Percentiles rank a stretch among this genome's conserved stretches.
Evolutionary conservation across 2,113 vertebrate species (phyloP).

Genomic region (Empidonax traillii): DNA sequence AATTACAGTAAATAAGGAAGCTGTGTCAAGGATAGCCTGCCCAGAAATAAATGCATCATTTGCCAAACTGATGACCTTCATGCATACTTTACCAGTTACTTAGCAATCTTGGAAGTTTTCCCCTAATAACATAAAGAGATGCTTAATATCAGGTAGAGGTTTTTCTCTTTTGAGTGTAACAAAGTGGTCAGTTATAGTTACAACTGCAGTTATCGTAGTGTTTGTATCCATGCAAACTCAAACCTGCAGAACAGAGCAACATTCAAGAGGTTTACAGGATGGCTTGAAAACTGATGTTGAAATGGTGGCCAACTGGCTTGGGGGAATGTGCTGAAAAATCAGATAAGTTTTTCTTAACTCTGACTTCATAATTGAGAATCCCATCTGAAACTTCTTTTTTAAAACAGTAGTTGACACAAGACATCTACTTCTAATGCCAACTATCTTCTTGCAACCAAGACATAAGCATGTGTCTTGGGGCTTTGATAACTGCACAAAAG

Average conservation of each 20-base stretch:
- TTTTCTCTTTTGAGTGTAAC: background rate
- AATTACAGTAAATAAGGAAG: constrained; percentile 18
- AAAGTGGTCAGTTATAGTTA: background rate
- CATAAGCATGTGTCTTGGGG: background rate
- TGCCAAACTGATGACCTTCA: background rate
- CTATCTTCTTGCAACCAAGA: background rate
- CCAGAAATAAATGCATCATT: background rate
- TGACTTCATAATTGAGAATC: background rate
- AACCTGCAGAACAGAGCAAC: background rate
- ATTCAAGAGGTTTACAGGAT: background rate
- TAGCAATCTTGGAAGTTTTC: background rate
- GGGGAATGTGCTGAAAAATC: background rate
- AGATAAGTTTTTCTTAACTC: background rate
- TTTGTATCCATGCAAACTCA: background rate
- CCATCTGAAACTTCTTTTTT: background rate
- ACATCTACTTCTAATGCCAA: background rate
- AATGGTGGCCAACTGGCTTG: background rate
- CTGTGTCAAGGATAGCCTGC: background rate
- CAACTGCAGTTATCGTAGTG: background rate
- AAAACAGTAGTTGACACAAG: background rate
- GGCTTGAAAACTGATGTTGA: background rate
- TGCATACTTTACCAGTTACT: background rate
- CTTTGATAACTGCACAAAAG: background rate
- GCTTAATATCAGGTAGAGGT: background rate
- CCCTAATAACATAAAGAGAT: background rate